Conservation (phyloP, 2,797 vertebrate genomes). For the Eulemur albifrons region DNA sequence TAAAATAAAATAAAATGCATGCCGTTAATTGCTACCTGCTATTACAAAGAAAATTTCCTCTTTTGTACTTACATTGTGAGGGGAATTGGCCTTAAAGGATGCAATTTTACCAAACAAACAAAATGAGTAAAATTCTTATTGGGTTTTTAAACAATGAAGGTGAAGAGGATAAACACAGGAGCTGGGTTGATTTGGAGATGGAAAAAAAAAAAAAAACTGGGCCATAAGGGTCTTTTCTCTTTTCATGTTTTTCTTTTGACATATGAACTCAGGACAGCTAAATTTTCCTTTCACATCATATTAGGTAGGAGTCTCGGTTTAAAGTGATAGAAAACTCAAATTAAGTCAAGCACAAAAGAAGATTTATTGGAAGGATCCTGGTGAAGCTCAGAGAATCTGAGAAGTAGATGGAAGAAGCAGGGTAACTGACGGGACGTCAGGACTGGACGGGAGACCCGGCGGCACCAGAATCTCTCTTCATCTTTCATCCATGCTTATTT, state of each 20-base stretch:
- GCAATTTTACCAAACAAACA: slow-evolving; percentile 54
- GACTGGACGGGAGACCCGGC: neutral
- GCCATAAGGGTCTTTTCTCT: neutral
- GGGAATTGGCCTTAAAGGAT: slow-evolving; percentile 38
- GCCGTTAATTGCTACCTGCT: slow-evolving; percentile 46
- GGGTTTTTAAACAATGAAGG: slow-evolving; percentile 40
- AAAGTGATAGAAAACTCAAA: slow-evolving; percentile 38
- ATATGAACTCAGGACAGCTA: neutral
- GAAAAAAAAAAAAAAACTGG: neutral
- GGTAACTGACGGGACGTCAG: neutral
- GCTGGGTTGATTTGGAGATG: neutral
- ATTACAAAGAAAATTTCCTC: slow-evolving; percentile 30
- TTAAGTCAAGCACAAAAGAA: slow-evolving; percentile 1
- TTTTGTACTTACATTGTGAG: slow-evolving; percentile 10
- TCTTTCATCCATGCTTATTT: neutral
- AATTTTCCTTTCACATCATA: neutral
- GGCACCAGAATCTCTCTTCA: neutral
- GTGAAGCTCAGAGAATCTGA: neutral
- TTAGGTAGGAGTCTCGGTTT: neutral
- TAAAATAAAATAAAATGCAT: neutral
- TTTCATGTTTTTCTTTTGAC: neutral
- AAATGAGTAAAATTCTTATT: slow-evolving; percentile 45
- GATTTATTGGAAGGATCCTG: neutral
- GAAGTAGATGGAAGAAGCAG: neutral
- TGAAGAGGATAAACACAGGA: slow-evolving; percentile 11